Conservation (phyloP, 2,797 vertebrate genomes). For the Poeciliopsis turneri region DNA sequence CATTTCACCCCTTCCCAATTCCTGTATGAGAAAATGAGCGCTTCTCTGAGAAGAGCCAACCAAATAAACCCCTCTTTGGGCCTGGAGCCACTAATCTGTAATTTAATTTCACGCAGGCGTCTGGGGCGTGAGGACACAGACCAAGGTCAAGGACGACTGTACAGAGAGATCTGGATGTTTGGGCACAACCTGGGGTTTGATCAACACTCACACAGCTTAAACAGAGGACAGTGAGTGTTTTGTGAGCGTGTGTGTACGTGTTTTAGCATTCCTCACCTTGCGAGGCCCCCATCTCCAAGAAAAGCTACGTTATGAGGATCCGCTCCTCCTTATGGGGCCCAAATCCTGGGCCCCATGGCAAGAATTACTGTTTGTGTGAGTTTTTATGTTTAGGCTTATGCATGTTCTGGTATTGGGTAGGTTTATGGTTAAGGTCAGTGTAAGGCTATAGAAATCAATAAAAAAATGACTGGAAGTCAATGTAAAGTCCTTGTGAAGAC, state of each 20-base stretch:
- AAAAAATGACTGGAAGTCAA: not conserved
- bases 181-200: conserved; percentile 68
- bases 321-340: not conserved
- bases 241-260: conserved; percentile 6
- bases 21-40: conserved; percentile 56
- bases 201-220: conserved; percentile 69
- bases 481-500: not conserved
- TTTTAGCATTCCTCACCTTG: not conserved
- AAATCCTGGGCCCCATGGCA: not conserved
- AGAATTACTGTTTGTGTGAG: not conserved
- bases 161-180: conserved; percentile 63
- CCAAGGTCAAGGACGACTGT: conserved; percentile 75
- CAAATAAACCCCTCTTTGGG: conserved; percentile 74
- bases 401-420: not conserved
- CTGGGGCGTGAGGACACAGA: conserved; percentile 67
- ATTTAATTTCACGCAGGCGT: conserved; percentile 79
- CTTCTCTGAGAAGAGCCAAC: conserved; percentile 66
- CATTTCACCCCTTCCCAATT: conserved; percentile 48
- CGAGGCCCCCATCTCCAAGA: not conserved
- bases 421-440: not conserved
- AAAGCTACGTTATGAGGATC: not conserved
- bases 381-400: not conserved
- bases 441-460: not conserved
- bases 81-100: conserved; percentile 77
- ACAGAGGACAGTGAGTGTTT: conserved; percentile 25